Evolutionary conservation across 1,140 invertebrate species (phyloP), one percentile per base, ranked within the genome.

Genomic region (Heliconius hermathena): DNA sequence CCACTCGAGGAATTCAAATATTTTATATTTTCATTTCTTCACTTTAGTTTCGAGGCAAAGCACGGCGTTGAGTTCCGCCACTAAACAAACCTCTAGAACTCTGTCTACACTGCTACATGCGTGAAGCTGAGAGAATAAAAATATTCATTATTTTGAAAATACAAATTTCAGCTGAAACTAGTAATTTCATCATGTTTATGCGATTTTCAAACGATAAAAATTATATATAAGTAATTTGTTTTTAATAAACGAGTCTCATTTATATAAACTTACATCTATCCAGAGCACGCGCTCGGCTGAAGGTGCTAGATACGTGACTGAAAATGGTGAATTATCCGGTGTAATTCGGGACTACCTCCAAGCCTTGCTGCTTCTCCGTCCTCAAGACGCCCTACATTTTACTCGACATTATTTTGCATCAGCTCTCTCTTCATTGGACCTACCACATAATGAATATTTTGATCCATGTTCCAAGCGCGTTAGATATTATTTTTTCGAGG

Each of bases 321-420:
- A 96, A 81, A 96, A 96, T 80, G 95, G 95, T 1, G 95, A 96
- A 81, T 87, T 97, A 29, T 94, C 95, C 66, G 90, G 94, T 16
- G 84, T 96, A 8, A 92, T 97, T 18, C 92, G 94, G 0, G 96
- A 97, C 89, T 97, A 96, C 78, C 90, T 96, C 13, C 95, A 96
- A 83, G 94, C 95, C 2, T 87, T 96, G 20, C 87, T 96, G 52
- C 84, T 95, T 83, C 89, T 96, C n/a, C 96, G 96, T 81, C 96
- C 96, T 3, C 84, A 93, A 22, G 95, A 96, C 57, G 94, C 96
- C 20, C 79, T 96, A 71, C 91, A 95, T 66, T 96, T 96, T 83
- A 96, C 96, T 2, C 92, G 94, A 52, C 94, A 96, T 77, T 96
- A 96, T 86, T 96, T 96, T 85, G 89, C 93, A 66, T 88, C 90